Base-by-base conservation (phyloP, 2,797 vertebrate genomes). In the Crenuchus spilurus region DNA sequence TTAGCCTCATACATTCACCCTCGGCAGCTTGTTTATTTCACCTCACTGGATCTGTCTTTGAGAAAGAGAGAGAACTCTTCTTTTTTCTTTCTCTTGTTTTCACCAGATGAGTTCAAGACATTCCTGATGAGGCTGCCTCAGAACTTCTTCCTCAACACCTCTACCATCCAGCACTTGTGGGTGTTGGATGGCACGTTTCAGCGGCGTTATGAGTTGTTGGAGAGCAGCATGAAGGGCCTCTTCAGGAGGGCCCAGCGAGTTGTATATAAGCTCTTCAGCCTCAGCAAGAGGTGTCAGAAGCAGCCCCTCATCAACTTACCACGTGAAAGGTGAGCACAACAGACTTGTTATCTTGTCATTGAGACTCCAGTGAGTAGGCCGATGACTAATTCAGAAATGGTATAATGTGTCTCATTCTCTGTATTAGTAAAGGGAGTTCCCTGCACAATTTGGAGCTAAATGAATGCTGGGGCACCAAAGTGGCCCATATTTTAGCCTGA, bases 241-340 rank as follows among this genome's bases (percentile, higher is more conserved):
- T 95, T 94, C 82, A 91, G 88, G 64, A 95, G 96, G 87, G 96
- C 95, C 1, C 94, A 97, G 84, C 93, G 94, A 85, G 96, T 96
- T 55, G 94, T 97, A 72, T 95, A 95, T 88, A 98, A 98, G 84
- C 96, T 99, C 84, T 99, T 98, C 80, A 95, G 95, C 76, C 95
- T 99, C 62, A 99, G 97, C 83, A 98, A 98, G 88, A 93, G 97
- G 70, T 99, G 97, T 78, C 95, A 96, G 81, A 93, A 94, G 33
- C 96, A 98, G 79, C 97, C 97, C 0, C 91, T 95, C 80, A 93
- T 99, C 84, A 94, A 88, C 80, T 88, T 97, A 71, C 96, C 96
- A 0, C 89, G 92, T 81, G 92, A 95, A 87, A 93, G 95, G 97
- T 99, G 90, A 95, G 71, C 52, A 52, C 67, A 62, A 71, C 30